Evolutionary conservation across 1,140 invertebrate genomes (phyloP).

Genomic region (Danaus melanippus): DNA sequence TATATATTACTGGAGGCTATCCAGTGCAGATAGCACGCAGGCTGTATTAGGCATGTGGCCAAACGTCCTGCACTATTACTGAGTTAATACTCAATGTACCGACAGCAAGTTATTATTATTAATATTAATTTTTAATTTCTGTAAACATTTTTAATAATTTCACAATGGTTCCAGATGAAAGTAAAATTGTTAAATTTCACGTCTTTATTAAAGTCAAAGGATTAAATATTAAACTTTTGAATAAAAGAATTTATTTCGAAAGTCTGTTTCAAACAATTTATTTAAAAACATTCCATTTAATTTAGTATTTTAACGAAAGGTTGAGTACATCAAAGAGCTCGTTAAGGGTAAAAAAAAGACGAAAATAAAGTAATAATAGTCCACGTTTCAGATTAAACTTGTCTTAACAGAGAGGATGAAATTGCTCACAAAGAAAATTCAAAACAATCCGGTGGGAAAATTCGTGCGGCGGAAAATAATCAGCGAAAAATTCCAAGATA

Average conservation of each 20-base stretch:
- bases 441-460: conserved; percentile 13
- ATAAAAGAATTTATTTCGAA: conserved; percentile 14
- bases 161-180: background rate
- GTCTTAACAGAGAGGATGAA: conserved; percentile 10
- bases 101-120: conserved; percentile 14
- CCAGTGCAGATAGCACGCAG: conserved; percentile 19
- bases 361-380: conserved; percentile 14
- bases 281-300: conserved; percentile 11
- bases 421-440: conserved; percentile 15
- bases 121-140: no score
- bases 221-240: conserved; percentile 12
- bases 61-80: conserved; percentile 27
- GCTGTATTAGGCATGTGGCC: conserved; percentile 30
- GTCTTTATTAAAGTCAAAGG: conserved; percentile 13
- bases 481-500: conserved; percentile 15
- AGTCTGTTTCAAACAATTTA: conserved; percentile 6
- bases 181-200: conserved; percentile 2
- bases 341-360: conserved; percentile 1
- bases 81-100: conserved; percentile 23
- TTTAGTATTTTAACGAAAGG: conserved; percentile 10
- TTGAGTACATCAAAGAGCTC: conserved; percentile 12
- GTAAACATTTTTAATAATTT: background rate
- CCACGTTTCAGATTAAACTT: conserved; percentile 14
- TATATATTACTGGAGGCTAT: conserved; percentile 16
- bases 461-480: conserved; percentile 19